Base-by-base conservation (phyloP, 2,797 vertebrate genomes). In the Gymnothorax reevesii region DNA sequence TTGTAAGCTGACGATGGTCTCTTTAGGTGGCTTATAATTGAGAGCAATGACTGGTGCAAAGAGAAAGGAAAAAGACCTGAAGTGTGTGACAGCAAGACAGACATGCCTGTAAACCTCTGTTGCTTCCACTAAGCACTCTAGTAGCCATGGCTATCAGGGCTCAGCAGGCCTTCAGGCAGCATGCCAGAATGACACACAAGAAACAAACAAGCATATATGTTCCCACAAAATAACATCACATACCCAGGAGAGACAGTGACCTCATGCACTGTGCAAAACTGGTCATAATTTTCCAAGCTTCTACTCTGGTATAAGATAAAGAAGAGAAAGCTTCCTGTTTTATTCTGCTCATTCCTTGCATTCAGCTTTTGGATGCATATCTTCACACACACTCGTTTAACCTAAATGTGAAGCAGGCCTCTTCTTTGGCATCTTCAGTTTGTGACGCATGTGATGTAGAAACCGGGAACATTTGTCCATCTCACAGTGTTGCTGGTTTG, bases 321-420 rank as follows among this genome's bases (percentile, higher is more conserved):
- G 84, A 90, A 89, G 89, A 87, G 89, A 88, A 88, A 91, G 90
- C 33, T 42, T 42, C 33, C 33, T 42, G 33, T 83, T 25, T 86
- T 92, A 92, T 92, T 92, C 85, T 66, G 6, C 60, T 84, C 90
- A 89, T 90, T 73, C 10, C 87, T 86, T 92, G 94, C 93, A 92
- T 93, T 92, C 88, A 85, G 83, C 88, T 90, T 89, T 91, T 85
- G 73, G 42, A 42, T 42, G 33, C 33, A 42, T 54, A 55, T 17
- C n/a, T 71, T 62, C 60, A 59, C 33, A 59, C 25, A 86, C 60
- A 88, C 42, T 42, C 5, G 25, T 13, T 25, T 69, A 42, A 22
- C 66, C 25, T 69, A 69, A 69, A 69, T 69, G 27, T 22, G 10
- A 13, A 59, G 57, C 62, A 6, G 33, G 71, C 57, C 33, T 69